These are phyloP conservation scores for Atta texana DNA, from an alignment of 1,140 invertebrate genomes.

Conservation along the genomic window DNA sequence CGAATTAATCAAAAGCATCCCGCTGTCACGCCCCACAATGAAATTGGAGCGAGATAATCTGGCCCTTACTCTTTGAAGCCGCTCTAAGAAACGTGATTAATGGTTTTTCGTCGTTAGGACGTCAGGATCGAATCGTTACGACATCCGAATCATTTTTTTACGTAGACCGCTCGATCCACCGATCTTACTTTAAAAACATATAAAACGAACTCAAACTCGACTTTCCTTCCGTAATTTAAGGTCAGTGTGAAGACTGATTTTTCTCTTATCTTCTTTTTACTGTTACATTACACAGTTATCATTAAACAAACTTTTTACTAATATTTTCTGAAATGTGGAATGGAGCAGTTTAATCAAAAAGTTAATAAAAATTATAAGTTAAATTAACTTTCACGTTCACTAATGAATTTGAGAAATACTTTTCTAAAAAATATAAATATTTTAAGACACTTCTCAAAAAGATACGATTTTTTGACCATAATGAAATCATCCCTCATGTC, in stretches of 20 bases:
- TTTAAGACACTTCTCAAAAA: neutral
- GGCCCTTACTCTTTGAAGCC: conserved; percentile 4
- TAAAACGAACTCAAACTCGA: neutral
- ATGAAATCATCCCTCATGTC: conserved; percentile 19
- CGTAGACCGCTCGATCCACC: neutral
- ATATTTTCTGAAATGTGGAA: neutral
- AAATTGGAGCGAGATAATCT: conserved; percentile 13
- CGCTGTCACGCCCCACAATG: conserved; percentile 17
- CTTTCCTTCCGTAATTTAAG: conserved; percentile 1
- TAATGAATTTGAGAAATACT: neutral
- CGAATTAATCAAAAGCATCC: conserved; percentile 66
- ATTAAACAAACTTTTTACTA: neutral
- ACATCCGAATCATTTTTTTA: conserved; percentile 13
- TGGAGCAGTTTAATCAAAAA: neutral
- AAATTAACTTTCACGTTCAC: neutral
- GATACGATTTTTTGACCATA: neutral
- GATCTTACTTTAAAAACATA: neutral
- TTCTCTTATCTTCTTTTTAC: neutral
- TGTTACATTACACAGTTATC: neutral
- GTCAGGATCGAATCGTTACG: conserved; percentile 17
- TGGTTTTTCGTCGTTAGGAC: neutral
- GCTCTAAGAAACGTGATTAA: conserved; percentile 49
- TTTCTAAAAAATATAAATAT: neutral
- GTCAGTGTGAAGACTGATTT: neutral
- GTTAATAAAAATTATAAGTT: neutral